Base-by-base conservation (phyloP, 2,113 vertebrate species). In the Gasterosteus aculeatus region DNA sequence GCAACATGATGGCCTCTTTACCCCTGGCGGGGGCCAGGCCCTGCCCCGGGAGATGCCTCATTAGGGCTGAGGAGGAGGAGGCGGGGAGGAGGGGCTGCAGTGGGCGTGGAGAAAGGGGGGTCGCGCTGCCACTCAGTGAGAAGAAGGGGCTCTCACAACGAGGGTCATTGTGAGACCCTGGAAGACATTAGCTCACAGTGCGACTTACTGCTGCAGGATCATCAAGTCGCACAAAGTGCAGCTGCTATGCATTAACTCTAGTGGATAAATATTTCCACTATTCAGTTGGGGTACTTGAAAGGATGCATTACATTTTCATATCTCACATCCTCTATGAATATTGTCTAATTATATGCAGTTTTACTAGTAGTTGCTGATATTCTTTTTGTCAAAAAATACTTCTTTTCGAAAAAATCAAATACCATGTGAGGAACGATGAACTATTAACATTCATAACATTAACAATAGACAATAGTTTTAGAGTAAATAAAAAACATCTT, bases 1-100 rank as follows among this genome's bases (percentile, higher is more conserved):
- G 94, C 93, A 94, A 95, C 92, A 95, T 95, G 94, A 96, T 95
- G 92, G 94, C 92, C 94, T 95, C 93, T 96, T 96, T 95, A 95
- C 93, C 95, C 95, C 90, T 92, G 10, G 92, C 83, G 92, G 88
- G 94, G 94, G 91, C 81, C 89, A 92, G 86, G 92, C 91, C 90
- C 84, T 91, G 92, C 92, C 93, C 94, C 94, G 92, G 94, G 95
- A 94, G 95, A 93, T 87, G 91, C 18, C 64, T 96, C 96, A 96
- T 96, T 96, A 97, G 95, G 92, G 81, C 88, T 75, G 85, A 85
- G 81, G 72, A 71, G 71, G 85, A 85, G 81, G 72, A 71, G 71
- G 77, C 75, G 75, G 61, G 54, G 80, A 60, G 85, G 86, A 72
- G 88, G 71, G 82, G 80, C 66, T 67, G 82, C 80, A 85, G 82